Conservation (phyloP, 2,797 vertebrate genomes). For the Emydoidea blandingii region DNA sequence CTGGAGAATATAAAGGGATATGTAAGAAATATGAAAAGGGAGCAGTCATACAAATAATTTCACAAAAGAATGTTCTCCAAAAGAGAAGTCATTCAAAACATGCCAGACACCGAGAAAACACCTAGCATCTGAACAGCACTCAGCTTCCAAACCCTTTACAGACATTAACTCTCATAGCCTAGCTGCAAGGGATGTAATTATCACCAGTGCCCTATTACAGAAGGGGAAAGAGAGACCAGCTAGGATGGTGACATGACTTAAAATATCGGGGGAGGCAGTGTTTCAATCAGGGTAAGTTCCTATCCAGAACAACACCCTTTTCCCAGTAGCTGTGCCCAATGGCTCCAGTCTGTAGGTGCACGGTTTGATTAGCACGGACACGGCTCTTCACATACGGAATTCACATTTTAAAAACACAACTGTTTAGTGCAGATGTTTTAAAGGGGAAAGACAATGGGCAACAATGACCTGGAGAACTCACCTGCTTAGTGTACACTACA, state of each 20-base stretch:
- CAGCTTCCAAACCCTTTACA: neutral
- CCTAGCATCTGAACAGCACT: neutral
- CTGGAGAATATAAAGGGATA: neutral
- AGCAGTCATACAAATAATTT: neutral
- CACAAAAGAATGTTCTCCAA: neutral
- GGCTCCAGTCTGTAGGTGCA: neutral
- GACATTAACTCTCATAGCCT: neutral
- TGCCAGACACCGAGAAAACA: neutral
- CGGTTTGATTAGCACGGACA: neutral
- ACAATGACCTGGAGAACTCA: slow-evolving; percentile 53
- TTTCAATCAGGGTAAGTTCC: neutral
- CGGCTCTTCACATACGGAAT: neutral
- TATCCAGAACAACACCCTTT: neutral
- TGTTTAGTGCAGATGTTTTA: neutral
- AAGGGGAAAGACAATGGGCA: neutral
- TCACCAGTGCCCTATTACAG: neutral
- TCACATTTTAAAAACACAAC: neutral
- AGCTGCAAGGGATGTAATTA: neutral
- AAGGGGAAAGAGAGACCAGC: neutral
- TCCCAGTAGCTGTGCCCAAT: neutral
- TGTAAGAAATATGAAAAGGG: fast-evolving
- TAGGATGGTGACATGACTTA: neutral
- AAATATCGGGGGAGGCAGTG: neutral
- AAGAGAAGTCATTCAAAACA: neutral
- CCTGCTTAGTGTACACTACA: slow-evolving; percentile 94